These are phyloP conservation scores for Pterostichus niger DNA, from an alignment of 2,888 invertebrate species.

Conservation along the genomic window DNA sequence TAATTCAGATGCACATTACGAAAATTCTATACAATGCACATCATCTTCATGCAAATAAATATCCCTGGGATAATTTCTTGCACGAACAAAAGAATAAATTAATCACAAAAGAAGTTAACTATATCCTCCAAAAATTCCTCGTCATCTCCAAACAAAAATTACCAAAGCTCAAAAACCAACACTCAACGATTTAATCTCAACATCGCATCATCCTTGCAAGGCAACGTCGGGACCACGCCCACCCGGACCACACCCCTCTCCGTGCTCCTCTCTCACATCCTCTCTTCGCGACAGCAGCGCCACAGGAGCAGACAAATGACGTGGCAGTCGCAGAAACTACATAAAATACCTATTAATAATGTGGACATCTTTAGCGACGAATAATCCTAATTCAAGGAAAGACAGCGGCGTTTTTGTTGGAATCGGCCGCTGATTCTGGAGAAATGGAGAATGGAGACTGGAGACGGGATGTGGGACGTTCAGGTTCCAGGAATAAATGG, in stretches of 20 bases:
- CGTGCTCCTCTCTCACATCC: not conserved
- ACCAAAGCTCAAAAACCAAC: not conserved
- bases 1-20: too few relatives aligned
- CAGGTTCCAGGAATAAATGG: conserved; percentile 1
- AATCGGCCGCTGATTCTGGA: not conserved
- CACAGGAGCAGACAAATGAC: conserved; percentile 27
- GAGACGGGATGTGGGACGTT: not conserved
- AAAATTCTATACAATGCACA: too few relatives aligned
- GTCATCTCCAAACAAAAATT: not conserved
- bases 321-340: conserved; percentile 39
- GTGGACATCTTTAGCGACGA: conserved; percentile 14
- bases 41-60: too few relatives aligned
- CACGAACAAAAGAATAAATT: too few relatives aligned
- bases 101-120: too few relatives aligned
- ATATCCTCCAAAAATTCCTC: not conserved
- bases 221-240: conserved; percentile 19
- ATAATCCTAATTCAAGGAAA: conserved; percentile 10
- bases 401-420: not conserved
- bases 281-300: conserved; percentile 21
- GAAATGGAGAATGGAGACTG: not conserved
- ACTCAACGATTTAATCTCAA: conserved; percentile 26
- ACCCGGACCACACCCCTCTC: conserved; percentile 34
- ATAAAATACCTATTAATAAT: conserved; percentile 37
- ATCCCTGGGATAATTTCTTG: too few relatives aligned
- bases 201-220: conserved; percentile 37